Base-by-base conservation (phyloP, 2,888 invertebrate genomes). In the Laspeyria flexula region DNA sequence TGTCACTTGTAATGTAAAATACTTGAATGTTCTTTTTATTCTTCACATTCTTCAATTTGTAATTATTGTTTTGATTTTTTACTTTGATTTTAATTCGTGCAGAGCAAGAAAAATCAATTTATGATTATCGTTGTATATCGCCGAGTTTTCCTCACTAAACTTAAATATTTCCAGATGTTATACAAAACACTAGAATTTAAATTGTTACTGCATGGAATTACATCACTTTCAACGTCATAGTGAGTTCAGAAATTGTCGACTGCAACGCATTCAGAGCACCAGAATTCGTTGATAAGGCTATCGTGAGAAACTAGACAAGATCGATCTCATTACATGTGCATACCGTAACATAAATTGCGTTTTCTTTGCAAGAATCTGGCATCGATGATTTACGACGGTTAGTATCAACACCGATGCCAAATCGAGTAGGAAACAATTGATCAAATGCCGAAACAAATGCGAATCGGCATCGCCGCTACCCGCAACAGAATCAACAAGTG, bases 401-500 rank as follows among this genome's bases (percentile, higher is more conserved):
- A 60, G 52, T 51, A 52, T 55, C 54, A 49, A 48, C 43, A 56
- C 60, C 52, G 51, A 42, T 69, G 65, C 62, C 70, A 63, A 77
- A 71, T 66, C 60, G 16, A 18, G 54, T 6, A 49, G 54, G 51
- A 63, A 66, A 65, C 47, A 47, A 52, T 55, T 57, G 45, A 55
- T 58, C 21, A 46, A 55, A 38, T 43, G 55, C 52, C 58, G 59
- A 64, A 66, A 61, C 59, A 43, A 57, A 59, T 49, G 43, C 47
- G 33, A 43, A 43, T 58, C 53, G 41, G 42, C 53, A 51, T 35
- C 50, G 58, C 55, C 56, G 44, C 48, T 55, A 44, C 53, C 56
- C 53, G 57, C 56, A 51, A 52, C 49, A 34, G 71, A 77, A 77
- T 79, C 85, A 85, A 86, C 84, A 84, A 84, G 85, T 85, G 80